Evolutionary conservation across 2,888 invertebrate species (phyloP), one percentile per base, ranked within the genome.

Genomic region (Stenodera caucasica): DNA sequence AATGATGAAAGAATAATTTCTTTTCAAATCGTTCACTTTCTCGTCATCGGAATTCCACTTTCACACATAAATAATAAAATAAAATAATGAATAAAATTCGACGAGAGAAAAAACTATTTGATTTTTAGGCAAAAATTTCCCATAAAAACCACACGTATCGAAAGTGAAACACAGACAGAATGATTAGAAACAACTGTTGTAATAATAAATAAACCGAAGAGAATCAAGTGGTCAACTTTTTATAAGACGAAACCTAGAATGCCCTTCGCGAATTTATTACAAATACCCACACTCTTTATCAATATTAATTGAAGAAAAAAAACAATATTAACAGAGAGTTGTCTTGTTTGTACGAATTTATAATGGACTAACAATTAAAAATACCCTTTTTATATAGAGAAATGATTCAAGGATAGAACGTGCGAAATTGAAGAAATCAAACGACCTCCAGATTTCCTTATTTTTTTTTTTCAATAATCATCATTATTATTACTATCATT

Each of bases 1-100:
- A 14, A 6, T 6, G 5, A 7, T 14, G 6, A 7, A 35, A 35
- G 37, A 15, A 37, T 15, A 37, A 37, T 37, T 37, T 37, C 15
- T 37, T 15, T 37, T n/a, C 11, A 23, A 23, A 23, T 63, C 18
- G 57, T 63, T 67, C 68, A 72, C 72, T 70, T 69, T 71, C 70
- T 68, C 66, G 52, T 32, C 45, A 61, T 23, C 45, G 45, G 33
- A 21, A 53, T 55, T 53, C 54, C 61, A 64, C 64, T 64, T 64
- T 64, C 64, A 59, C 64, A 30, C 51, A 52, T 51, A 32, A 15
- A 40, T 7, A 51, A 11, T 12, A 5, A n/a, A 53, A 29, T 18
- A 53, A 7, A 32, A 33, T 6, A 29, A 32, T n/a, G n/a, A n/a
- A n/a, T n/a, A n/a, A n/a, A n/a, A n/a, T n/a, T n/a, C n/a, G n/a